Conservation (phyloP, 2,797 vertebrate genomes). For the Iguana delicatissima region DNA sequence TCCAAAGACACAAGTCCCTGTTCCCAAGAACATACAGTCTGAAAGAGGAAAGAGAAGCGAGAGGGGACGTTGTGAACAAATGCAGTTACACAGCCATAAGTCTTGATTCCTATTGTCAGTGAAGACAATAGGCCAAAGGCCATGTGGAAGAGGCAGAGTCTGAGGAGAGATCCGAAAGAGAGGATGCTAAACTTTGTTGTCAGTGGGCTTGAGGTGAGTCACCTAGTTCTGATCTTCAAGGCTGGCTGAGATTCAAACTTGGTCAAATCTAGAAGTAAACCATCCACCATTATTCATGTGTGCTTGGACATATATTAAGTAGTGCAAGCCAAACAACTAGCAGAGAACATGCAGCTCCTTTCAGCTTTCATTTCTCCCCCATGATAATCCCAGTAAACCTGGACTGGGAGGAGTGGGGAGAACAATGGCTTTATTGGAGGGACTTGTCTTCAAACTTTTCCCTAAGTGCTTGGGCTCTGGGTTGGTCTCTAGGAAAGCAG, state of each 20-base stretch:
- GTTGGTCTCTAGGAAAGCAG: neutral
- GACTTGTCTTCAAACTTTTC: neutral
- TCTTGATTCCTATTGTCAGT: neutral
- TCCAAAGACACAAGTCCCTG: neutral
- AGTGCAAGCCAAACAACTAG: neutral
- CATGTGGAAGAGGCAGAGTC: neutral
- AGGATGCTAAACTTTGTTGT: neutral
- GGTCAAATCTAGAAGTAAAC: neutral
- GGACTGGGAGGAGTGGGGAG: neutral
- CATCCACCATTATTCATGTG: neutral
- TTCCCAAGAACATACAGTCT: neutral
- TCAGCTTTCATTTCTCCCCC: neutral
- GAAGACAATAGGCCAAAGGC: neutral
- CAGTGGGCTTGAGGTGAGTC: neutral
- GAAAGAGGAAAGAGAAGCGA: too few relatives aligned
- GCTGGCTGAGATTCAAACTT: neutral
- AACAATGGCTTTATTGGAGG: neutral
- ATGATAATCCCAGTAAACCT: neutral
- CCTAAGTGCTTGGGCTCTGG: neutral
- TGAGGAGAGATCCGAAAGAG: neutral
- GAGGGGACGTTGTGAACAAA: too few relatives aligned
- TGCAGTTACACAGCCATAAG: too few relatives aligned
- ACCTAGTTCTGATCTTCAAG: too few relatives aligned
- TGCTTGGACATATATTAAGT: neutral
- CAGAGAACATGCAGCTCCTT: too few relatives aligned